Evolutionary conservation across 2,113 vertebrate species (phyloP).

Genomic region (Chaetops frenatus): DNA sequence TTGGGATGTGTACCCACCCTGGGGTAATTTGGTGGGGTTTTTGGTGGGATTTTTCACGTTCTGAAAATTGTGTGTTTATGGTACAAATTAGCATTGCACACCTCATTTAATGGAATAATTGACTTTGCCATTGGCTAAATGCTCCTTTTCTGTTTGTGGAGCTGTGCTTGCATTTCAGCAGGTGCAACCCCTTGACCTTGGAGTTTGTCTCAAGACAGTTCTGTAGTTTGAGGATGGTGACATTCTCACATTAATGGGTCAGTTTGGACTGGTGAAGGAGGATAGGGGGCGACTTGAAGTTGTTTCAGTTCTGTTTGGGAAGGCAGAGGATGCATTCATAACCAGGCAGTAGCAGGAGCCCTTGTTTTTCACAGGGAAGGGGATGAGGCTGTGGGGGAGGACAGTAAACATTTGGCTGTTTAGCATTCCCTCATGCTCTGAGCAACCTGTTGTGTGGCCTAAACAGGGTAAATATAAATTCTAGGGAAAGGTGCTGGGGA

Average conservation of each 20-base stretch:
- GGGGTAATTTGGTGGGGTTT: neutral
- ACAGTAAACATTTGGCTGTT: neutral
- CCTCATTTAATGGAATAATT: neutral
- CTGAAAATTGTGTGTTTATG: neutral
- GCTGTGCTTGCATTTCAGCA: rapidly evolving
- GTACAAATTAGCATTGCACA: neutral
- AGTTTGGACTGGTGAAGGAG: neutral
- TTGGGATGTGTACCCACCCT: neutral
- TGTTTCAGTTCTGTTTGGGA: neutral
- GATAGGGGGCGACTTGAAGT: neutral
- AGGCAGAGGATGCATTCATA: neutral
- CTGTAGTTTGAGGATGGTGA: neutral
- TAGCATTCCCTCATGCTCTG: neutral
- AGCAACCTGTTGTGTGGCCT: neutral
- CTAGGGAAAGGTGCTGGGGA: neutral
- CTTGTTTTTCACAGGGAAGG: neutral
- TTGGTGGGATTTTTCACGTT: neutral
- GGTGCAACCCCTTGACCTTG: neutral
- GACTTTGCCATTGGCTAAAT: neutral
- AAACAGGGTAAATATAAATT: neutral
- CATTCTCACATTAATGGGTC: neutral
- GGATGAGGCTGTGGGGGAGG: neutral
- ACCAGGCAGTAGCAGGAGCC: neutral
- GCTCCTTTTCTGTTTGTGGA: neutral
- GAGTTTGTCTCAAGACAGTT: neutral